phyloP scores from a whole-genome alignment of 2,888 invertebrate genomes.

The Diarsia brunnea region DNA sequence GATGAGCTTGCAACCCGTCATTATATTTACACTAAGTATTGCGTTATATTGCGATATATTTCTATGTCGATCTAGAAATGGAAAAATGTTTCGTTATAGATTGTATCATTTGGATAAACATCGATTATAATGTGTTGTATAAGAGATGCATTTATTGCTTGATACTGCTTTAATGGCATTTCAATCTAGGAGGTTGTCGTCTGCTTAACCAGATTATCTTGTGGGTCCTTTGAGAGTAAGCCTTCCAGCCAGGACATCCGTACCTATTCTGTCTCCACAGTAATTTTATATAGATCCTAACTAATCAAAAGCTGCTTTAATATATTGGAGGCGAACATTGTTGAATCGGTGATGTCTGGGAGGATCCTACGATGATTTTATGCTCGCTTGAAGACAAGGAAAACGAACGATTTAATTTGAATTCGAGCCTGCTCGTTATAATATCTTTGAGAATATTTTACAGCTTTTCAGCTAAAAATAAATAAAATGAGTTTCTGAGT shows the following conservation, averaged over 20 bases:
- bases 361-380: background rate
- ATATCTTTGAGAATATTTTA: background rate
- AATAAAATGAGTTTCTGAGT: background rate
- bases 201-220: too few species aligned
- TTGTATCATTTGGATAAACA: slow-evolving; percentile 7
- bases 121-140: slow-evolving; percentile 9
- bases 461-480: background rate
- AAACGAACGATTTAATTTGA: too few species aligned
- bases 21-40: slow-evolving; percentile 48
- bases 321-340: background rate
- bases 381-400: background rate
- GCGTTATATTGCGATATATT: slow-evolving; percentile 36
- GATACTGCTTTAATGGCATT: too few species aligned
- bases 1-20: slow-evolving; percentile 37
- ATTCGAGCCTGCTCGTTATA: too few species aligned
- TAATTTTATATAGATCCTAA: too few species aligned
- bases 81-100: slow-evolving; percentile 21
- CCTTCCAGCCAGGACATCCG: too few species aligned
- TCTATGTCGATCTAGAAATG: slow-evolving; percentile 39
- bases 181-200: too few species aligned
- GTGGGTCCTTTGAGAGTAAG: too few species aligned
- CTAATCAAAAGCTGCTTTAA: background rate
- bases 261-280: background rate
- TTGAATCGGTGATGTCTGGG: background rate
- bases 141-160: background rate